Evolutionary conservation across 2,797 vertebrate species (phyloP).

Genomic region (Clarias laeviceps): DNA sequence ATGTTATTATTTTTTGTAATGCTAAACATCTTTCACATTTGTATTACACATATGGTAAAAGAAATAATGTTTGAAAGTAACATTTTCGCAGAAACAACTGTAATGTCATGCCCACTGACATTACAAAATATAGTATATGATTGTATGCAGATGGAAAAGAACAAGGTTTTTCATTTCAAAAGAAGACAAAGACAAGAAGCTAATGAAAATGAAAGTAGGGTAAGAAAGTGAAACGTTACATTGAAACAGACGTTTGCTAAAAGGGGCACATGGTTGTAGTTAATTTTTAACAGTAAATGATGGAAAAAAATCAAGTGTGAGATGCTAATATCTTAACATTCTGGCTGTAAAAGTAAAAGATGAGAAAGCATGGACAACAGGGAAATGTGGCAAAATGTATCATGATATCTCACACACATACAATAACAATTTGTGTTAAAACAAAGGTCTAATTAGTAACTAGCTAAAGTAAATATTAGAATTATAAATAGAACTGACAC

Average conservation of each 20-base stretch:
- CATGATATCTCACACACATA: not conserved
- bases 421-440: not conserved
- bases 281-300: not conserved
- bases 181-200: not conserved
- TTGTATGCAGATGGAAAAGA: not conserved
- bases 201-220: slow-evolving; percentile 4
- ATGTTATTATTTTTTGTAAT: not conserved
- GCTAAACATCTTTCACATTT: not conserved
- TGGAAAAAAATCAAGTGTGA: not conserved
- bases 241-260: not conserved
- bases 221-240: not conserved
- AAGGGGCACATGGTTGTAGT: not conserved
- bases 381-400: not conserved
- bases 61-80: not conserved
- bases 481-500: not conserved
- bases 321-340: not conserved
- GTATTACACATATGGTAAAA: not conserved
- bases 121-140: not conserved
- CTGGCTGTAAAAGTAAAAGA: not conserved
- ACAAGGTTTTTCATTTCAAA: not conserved
- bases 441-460: not conserved
- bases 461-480: not conserved
- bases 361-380: not conserved
- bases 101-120: not conserved
- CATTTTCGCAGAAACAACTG: not conserved